These are phyloP conservation scores for Drosophila picticornis DNA, from an alignment of 2,888 invertebrate genomes.

Conservation along the genomic window DNA sequence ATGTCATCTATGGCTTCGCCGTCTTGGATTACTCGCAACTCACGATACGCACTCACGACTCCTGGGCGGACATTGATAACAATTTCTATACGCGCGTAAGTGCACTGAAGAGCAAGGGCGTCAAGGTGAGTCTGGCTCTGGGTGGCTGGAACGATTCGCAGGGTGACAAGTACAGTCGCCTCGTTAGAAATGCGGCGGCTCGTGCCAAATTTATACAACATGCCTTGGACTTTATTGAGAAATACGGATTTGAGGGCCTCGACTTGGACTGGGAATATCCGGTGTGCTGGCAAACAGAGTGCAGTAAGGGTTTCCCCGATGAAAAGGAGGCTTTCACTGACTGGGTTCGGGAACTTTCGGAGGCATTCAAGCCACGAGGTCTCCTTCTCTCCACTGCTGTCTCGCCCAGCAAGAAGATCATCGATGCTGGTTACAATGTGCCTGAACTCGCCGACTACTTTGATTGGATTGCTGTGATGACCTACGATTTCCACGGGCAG, in stretches of 20 bases:
- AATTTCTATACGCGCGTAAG: conserved; percentile 94
- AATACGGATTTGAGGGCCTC: conserved; percentile 95
- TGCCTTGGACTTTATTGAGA: conserved; percentile 91
- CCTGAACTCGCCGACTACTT: conserved; percentile 90
- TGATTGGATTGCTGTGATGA: conserved; percentile 97
- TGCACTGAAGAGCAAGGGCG: conserved; percentile 90
- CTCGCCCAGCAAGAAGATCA: conserved; percentile 94
- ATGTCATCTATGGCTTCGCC: conserved; percentile 96
- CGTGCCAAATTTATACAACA: conserved; percentile 91
- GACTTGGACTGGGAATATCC: conserved; percentile 98
- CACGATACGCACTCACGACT: conserved; percentile 92
- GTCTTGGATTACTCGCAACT: conserved; percentile 93
- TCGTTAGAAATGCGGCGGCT: conserved; percentile 91
- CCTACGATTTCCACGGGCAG: conserved; percentile 96
- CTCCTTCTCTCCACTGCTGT: conserved; percentile 93
- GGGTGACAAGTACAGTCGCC: conserved; percentile 94
- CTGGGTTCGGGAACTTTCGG: conserved; percentile 90
- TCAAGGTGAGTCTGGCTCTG: conserved; percentile 94
- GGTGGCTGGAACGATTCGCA: conserved; percentile 99
- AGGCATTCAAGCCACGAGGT: conserved; percentile 88
- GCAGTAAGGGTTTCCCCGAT: conserved; percentile 92
- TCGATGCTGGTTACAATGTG: conserved; percentile 94
- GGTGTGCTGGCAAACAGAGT: conserved; percentile 90
- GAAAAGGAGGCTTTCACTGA: conserved; percentile 93
- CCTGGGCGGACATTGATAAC: conserved; percentile 96